Conservation (phyloP, 2,113 vertebrate species). For the Pelmatolapia mariae region DNA sequence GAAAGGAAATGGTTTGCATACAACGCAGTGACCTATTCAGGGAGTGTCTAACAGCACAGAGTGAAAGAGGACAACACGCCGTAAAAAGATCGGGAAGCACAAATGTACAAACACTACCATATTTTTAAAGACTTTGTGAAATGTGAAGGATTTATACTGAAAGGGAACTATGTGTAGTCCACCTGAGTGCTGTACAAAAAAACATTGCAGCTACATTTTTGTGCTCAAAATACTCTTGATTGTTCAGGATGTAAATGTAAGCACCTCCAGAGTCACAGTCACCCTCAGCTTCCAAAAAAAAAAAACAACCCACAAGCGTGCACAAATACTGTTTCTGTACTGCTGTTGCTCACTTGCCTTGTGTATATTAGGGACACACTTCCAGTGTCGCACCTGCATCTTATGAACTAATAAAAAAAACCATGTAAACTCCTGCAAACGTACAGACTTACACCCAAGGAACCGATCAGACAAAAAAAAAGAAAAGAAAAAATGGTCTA, state of each 20-base stretch:
- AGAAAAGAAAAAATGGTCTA: neutral
- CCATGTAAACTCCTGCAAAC: neutral
- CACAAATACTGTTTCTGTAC: neutral
- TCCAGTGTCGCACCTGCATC: neutral
- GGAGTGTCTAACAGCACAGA: neutral
- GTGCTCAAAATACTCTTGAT: neutral
- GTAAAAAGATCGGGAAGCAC: neutral
- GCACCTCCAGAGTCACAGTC: neutral
- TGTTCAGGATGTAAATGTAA: neutral
- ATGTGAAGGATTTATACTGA: neutral
- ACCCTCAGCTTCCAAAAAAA: neutral
- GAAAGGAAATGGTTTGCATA: neutral
- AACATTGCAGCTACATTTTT: neutral
- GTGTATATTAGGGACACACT: neutral
- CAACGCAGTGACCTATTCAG: neutral
- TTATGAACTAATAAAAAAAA: neutral
- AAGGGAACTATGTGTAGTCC: neutral
- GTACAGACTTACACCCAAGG: neutral
- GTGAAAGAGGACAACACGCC: neutral
- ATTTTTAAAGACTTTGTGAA: neutral
- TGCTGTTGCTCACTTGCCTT: neutral
- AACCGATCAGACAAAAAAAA: neutral
- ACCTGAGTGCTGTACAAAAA: neutral
- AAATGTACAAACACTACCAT: neutral
- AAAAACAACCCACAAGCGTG: fast-evolving